Evolutionary conservation across 1,140 invertebrate species (phyloP), one percentile per base, ranked within the genome.

Genomic region (Calephelis virginiensis): DNA sequence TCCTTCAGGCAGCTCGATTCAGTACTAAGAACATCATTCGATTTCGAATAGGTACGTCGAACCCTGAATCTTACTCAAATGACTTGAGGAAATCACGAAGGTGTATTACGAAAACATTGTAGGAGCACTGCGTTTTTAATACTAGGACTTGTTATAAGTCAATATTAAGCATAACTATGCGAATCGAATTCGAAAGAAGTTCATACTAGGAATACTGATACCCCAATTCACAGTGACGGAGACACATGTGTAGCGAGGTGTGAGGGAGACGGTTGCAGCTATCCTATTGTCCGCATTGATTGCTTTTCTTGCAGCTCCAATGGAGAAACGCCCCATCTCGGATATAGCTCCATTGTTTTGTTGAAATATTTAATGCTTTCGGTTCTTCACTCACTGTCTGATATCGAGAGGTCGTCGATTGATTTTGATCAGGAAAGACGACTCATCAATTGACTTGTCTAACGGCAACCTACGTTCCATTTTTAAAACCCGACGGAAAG

Each of bases 221-320:
- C 12, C 53, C 53, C 17, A 37, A 38, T 38, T 53, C 50, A 14
- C 50, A 17, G 28, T 17, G 53, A 59, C 53, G 37, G 53, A 59
- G 53, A 37, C 53, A 59, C 53, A 59, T 38, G 53, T 59, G 53
- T n/a, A 11, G 50, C 14, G 17, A 4, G 14, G 53, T 59, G 53
- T 37, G 53, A 59, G 53, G 17, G 53, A 59, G 53, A 59, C 53
- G 28, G 53, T 6, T 38, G 48, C 48, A 43, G 48, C 48, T 5
- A n/a, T 49, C 48, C 48, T 49, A 37, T 37, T 38, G 53, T 7
- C 53, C 53, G 53, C 53, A 59, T 59, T 59, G 53, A 59, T 59
- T 59, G 53, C 53, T 59, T 59, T 59, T 37, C 53, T 59, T 59
- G 53, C 53, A 59, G 53, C 53, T 38, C 28, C 37, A 37, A 59